These are phyloP conservation scores for Cataglyphis hispanica DNA, from an alignment of 1,140 invertebrate species.

Conservation along the genomic window DNA sequence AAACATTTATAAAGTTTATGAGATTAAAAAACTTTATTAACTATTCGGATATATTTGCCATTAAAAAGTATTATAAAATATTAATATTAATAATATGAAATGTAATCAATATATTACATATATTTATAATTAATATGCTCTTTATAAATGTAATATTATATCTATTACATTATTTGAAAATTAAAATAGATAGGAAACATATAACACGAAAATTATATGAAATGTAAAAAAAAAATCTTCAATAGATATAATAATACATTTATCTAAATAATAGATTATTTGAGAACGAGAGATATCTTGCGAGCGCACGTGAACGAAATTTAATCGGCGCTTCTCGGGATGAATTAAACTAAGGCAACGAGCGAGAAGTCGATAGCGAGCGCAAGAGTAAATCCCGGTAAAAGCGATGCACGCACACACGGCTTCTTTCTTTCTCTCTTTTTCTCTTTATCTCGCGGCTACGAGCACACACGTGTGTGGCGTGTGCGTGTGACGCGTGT, in stretches of 20 bases:
- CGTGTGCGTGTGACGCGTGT: conserved; percentile 81
- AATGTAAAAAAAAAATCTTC: neutral
- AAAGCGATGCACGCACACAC: neutral
- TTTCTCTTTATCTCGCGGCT: conserved; percentile 16
- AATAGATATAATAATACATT: neutral
- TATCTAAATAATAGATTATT: conserved; percentile 10
- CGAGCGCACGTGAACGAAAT: neutral
- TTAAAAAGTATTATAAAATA: too few species aligned
- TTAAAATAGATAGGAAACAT: too few species aligned
- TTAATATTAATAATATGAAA: too few species aligned
- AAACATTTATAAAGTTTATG: neutral
- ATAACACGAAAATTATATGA: neutral
- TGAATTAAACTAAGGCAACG: neutral
- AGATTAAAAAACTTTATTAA: neutral
- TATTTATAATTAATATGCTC: too few species aligned
- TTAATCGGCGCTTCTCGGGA: neutral
- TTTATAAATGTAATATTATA: too few species aligned
- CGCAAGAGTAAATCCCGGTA: conserved; percentile 6
- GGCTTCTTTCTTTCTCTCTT: neutral
- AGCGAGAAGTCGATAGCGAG: conserved; percentile 16
- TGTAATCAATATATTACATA: too few species aligned
- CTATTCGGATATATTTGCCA: too few species aligned
- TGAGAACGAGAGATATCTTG: neutral
- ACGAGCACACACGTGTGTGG: conserved; percentile 57
- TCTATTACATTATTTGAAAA: too few species aligned